Conservation (phyloP, 2,113 vertebrate genomes). For the Lagopus leucura region DNA sequence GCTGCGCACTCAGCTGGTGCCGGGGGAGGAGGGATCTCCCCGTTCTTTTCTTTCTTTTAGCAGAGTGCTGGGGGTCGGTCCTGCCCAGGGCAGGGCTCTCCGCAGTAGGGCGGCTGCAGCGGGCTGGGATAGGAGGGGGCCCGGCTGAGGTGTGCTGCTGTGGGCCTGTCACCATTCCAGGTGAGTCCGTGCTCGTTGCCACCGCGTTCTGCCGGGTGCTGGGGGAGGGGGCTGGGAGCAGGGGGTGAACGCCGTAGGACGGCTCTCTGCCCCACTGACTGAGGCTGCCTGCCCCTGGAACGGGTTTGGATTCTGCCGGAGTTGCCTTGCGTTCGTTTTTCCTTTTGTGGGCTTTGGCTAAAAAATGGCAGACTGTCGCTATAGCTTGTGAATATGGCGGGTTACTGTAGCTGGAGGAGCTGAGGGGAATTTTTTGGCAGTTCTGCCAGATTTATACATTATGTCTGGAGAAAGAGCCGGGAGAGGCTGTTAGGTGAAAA, state of each 20-base stretch:
- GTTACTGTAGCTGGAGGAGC: slow-evolving; percentile 74
- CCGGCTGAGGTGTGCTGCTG: slow-evolving; percentile 75
- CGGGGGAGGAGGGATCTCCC: slow-evolving; percentile 54
- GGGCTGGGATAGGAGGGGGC: slow-evolving; percentile 59
- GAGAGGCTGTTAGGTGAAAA: slow-evolving; percentile 35
- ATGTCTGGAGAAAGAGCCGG: slow-evolving; percentile 65
- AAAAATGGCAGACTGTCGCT: slow-evolving; percentile 68
- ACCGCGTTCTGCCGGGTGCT: slow-evolving; percentile 15
- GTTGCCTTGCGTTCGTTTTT: not conserved
- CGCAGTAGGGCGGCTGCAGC: slow-evolving; percentile 85
- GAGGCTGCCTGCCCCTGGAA: not conserved
- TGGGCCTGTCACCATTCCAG: slow-evolving; percentile 90
- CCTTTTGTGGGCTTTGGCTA: slow-evolving; percentile 45
- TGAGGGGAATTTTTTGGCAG: slow-evolving; percentile 69
- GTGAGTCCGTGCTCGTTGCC: slow-evolving; percentile 80
- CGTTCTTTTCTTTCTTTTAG: slow-evolving; percentile 18
- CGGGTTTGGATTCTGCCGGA: not conserved
- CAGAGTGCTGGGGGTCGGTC: slow-evolving; percentile 13
- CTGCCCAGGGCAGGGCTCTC: slow-evolving; percentile 73
- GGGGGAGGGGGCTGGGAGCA: not conserved
- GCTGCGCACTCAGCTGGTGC: not conserved
- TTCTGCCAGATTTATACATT: slow-evolving; percentile 56
- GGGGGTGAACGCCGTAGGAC: too few relatives aligned
- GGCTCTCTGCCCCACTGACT: not conserved
- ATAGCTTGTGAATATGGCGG: slow-evolving; percentile 80